Percentiles rank a stretch among this genome's conserved stretches.
Evolutionary conservation across 92 coral and sea anemone species (phyloP).

Genomic region (Diadumene lineata): DNA sequence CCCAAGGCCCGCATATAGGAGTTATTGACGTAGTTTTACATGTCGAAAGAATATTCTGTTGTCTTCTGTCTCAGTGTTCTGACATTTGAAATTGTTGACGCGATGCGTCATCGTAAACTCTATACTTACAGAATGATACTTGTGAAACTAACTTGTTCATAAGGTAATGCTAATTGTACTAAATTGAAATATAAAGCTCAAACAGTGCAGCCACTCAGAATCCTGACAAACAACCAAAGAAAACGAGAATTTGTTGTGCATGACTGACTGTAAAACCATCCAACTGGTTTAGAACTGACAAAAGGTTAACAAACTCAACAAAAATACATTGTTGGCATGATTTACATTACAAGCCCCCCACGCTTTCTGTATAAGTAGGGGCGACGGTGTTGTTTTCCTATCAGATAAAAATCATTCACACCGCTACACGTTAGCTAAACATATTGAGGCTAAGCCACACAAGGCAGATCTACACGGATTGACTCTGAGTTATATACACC

Average conservation of each 20-base stretch:
- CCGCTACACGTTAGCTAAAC: no score
- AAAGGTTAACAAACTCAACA: not conserved
- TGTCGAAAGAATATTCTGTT: not conserved
- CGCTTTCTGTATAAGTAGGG: not conserved
- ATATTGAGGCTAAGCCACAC: no score
- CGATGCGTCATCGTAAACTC: not conserved
- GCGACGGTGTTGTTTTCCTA: not conserved
- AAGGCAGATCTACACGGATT: no score
- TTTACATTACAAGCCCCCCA: constrained; percentile 19
- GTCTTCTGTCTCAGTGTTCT: not conserved
- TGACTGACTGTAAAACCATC: not conserved
- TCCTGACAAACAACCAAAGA: not conserved
- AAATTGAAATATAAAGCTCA: no score
- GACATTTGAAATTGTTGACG: not conserved
- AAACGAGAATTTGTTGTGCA: not conserved
- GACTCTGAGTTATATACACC: no score
- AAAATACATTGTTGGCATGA: constrained; percentile 11
- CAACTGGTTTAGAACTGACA: constrained; percentile 12
- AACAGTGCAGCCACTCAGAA: no score
- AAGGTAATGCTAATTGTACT: no score
- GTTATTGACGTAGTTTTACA: not conserved
- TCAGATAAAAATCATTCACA: not conserved
- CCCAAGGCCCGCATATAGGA: not conserved
- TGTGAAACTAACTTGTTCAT: no score
- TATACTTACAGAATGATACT: no score